Conservation (phyloP, 1,140 invertebrate genomes). For the Laupala kohalensis region DNA sequence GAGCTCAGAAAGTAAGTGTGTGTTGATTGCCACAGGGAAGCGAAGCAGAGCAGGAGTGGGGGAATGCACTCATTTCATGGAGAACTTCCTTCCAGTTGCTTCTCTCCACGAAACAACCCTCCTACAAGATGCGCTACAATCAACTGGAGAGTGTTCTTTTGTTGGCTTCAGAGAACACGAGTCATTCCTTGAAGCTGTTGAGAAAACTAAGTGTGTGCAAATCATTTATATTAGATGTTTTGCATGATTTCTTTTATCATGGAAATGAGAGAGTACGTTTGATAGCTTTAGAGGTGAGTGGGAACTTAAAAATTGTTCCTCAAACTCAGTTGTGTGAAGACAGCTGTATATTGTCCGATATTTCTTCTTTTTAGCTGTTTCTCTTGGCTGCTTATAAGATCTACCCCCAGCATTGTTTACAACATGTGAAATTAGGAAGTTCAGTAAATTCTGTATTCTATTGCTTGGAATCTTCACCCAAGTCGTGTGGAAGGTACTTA, state of each 20-base stretch:
- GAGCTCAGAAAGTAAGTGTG: slow-evolving; percentile 60
- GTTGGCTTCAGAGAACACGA: background rate
- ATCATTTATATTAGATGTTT: slow-evolving; percentile 94
- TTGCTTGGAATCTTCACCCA: background rate
- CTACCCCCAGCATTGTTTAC: background rate
- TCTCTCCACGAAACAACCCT: slow-evolving; percentile 92
- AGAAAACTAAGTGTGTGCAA: slow-evolving; percentile 92
- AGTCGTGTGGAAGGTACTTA: too few relatives aligned
- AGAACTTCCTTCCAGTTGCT: slow-evolving; percentile 54
- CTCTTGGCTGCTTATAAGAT: background rate
- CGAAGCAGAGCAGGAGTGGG: too few relatives aligned
- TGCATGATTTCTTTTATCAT: slow-evolving; percentile 98
- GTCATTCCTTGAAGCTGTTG: slow-evolving; percentile 68
- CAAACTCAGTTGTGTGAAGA: background rate
- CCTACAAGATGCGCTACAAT: slow-evolving; percentile 91
- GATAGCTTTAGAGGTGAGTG: slow-evolving; percentile 70
- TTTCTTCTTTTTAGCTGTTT: background rate
- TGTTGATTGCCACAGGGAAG: background rate
- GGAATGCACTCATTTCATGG: too few relatives aligned
- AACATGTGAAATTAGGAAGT: background rate
- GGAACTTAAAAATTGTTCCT: too few relatives aligned
- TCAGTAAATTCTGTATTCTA: background rate
- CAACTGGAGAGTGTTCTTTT: slow-evolving; percentile 87
- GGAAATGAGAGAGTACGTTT: slow-evolving; percentile 76
- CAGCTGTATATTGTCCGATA: background rate